Evolutionary conservation across 2,113 vertebrate species (phyloP), one percentile per base, ranked within the genome.

Genomic region (Prinia subflava): DNA sequence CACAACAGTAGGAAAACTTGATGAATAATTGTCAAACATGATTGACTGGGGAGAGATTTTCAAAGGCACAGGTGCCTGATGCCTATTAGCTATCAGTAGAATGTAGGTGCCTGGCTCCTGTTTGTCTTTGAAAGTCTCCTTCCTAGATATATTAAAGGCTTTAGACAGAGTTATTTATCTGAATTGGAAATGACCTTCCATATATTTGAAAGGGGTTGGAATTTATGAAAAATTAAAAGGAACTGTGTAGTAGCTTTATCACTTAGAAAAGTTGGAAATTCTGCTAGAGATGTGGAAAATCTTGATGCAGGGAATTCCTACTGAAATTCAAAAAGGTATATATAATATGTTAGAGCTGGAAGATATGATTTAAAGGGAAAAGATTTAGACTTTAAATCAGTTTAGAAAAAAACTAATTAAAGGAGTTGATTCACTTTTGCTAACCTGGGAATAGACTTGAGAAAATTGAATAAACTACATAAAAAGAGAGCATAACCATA

Each of bases 11-110:
- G 92, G 59, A 95, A 62, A 95, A 79, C 71, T 33, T 87, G 85
- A 87, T 65, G 64, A 81, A 88, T 46, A 68, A 47, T 24, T 89
- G 71, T 95, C 81, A 67, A 31, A 52, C 2, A 33, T 92, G 52
- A 93, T 79, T 97, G 96, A 96, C 81, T 82, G 70, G 67, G 83
- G 37, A 33, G 14, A 95, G 50, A 82, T 69, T 93, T 95, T 95
- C 86, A 95, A 95, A 96, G 81, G 15, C 89, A 82, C 91, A 93
- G 78, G 93, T 95, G 89, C 67, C 59, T 15, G 1, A 41, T 90
- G 30, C 15, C 71, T 85, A 21, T 76, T 93, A 92, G n/a, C 67
- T 92, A 50, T 91, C 67, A 85, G 35, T 70, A 82, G 82, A 94
- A 95, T 74, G 82, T 83, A 73, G 67, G 50, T 76, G 50, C 19